Percentiles rank a stretch among this genome's conserved stretches.
Evolutionary conservation across 2,113 vertebrate genomes (phyloP).

Genomic region (Scartelaos histophorus): DNA sequence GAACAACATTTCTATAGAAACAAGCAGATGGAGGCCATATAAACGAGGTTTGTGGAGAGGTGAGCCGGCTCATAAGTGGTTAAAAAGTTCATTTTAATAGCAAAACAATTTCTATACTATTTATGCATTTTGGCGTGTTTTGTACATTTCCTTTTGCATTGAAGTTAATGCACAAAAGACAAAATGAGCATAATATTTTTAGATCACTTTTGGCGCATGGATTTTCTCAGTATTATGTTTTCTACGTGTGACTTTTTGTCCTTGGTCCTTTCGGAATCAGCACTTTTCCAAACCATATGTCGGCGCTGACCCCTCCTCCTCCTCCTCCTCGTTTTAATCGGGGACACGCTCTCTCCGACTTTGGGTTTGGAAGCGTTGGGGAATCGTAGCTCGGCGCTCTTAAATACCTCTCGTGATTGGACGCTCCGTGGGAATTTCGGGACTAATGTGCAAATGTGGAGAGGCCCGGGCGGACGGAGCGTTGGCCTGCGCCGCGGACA

Average conservation of each 20-base stretch:
- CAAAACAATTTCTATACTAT: too few relatives aligned
- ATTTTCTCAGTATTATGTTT: neutral
- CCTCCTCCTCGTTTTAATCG: conserved; percentile 28
- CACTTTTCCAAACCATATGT: conserved; percentile 48
- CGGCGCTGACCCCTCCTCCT: conserved; percentile 26
- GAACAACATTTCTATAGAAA: too few relatives aligned
- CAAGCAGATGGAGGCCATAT: too few relatives aligned
- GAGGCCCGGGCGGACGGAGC: conserved; percentile 46
- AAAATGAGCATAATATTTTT: too few relatives aligned
- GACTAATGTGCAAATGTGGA: conserved; percentile 48
- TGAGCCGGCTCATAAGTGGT: too few relatives aligned
- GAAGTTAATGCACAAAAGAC: too few relatives aligned
- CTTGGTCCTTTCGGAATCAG: conserved; percentile 20
- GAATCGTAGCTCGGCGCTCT: conserved; percentile 28
- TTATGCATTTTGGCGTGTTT: too few relatives aligned
- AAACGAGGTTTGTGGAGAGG: too few relatives aligned
- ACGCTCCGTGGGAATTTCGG: conserved; percentile 60
- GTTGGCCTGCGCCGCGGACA: conserved; percentile 60
- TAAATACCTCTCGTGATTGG: conserved; percentile 67
- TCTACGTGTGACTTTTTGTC: neutral
- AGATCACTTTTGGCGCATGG: too few relatives aligned
- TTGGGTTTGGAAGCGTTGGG: conserved; percentile 20
- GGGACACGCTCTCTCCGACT: conserved; percentile 19
- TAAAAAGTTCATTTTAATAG: too few relatives aligned
- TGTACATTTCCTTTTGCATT: too few relatives aligned